These are phyloP conservation scores for Nomada ruficornis DNA, from an alignment of 2,888 invertebrate genomes.

Conservation along the genomic window DNA sequence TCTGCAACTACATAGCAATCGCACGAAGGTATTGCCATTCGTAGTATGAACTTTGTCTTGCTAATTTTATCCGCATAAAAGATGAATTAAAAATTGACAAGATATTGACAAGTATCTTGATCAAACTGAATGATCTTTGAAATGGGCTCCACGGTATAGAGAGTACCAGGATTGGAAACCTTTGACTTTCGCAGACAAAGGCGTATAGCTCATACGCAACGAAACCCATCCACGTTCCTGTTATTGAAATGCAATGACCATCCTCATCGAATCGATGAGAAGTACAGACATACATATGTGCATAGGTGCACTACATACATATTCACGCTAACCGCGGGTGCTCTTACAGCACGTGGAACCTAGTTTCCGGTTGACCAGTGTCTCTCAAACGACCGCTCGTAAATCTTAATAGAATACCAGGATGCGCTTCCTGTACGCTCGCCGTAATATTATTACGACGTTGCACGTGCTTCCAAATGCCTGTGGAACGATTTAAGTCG, in stretches of 20 bases:
- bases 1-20: background rate
- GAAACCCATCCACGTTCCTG: conserved; percentile 65
- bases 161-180: conserved; percentile 37
- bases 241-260: conserved; percentile 81
- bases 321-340: conserved; percentile 61
- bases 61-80: too few species aligned
- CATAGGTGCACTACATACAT: conserved; percentile 63
- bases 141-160: conserved; percentile 20
- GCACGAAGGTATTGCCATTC: conserved; percentile 4
- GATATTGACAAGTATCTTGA: background rate
- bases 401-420: conserved; percentile 76
- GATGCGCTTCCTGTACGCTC: conserved; percentile 56
- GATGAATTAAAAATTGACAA: too few species aligned
- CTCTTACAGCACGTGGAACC: conserved; percentile 72
- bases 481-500: conserved; percentile 64
- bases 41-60: background rate
- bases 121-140: conserved; percentile 10
- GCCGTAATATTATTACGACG: conserved; percentile 62
- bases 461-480: conserved; percentile 57
- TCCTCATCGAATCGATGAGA: conserved; percentile 79
- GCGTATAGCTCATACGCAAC: conserved; percentile 41
- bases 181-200: conserved; percentile 53
- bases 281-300: conserved; percentile 63
- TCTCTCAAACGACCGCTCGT: conserved; percentile 77
- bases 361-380: conserved; percentile 78